A percentile compares a stretch with the other conserved stretches of the same genome.
Conservation (phyloP, 2,888 invertebrate genomes). For the Sphaeridia pumilis region DNA sequence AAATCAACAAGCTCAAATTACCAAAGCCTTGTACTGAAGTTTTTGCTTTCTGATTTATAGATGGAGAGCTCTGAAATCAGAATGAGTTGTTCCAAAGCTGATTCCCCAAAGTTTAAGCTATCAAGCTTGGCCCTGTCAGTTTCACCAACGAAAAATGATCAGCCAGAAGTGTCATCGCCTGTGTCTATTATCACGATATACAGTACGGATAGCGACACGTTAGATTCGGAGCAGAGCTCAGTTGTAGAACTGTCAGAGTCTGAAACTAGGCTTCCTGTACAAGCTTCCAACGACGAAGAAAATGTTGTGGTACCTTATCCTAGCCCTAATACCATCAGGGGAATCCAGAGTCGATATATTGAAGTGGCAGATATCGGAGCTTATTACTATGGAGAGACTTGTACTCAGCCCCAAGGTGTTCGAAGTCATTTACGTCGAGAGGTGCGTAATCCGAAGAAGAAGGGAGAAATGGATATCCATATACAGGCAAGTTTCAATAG, state of each 20-base stretch:
- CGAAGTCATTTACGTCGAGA: background rate
- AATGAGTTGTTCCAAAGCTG: no score
- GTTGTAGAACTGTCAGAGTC: background rate
- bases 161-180: no score
- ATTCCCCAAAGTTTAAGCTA: no score
- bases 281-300: background rate
- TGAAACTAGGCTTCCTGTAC: background rate
- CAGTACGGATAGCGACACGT: no score
- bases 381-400: constrained; percentile 14
- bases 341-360: background rate
- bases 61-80: no score
- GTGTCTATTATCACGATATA: no score
- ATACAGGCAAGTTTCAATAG: constrained; percentile 3
- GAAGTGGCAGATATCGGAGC: constrained; percentile 3
- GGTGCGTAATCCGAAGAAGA: background rate
- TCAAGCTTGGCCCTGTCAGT: no score
- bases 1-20: no score
- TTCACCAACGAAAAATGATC: no score
- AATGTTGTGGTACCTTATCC: no score
- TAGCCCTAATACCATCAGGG: background rate
- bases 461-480: constrained; percentile 11
- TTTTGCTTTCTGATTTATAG: no score
- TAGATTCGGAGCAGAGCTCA: background rate
- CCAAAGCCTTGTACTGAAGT: no score
- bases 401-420: background rate